Evolutionary conservation across 1,140 invertebrate genomes (phyloP), one percentile per base, ranked within the genome.

Genomic region (Probaryconus sp.): DNA sequence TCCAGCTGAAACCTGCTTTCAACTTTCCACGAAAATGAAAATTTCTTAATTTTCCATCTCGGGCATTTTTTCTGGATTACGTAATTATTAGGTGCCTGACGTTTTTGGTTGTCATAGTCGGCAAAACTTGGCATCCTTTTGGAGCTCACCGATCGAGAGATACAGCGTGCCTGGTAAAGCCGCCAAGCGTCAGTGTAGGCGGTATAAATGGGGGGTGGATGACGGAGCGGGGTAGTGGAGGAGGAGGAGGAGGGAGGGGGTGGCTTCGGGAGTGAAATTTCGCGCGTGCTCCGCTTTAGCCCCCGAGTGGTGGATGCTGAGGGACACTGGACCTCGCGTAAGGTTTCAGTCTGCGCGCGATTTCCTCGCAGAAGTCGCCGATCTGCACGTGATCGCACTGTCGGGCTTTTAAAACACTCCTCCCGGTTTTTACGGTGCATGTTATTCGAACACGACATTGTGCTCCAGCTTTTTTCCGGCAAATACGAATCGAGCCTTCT

Each of bases 201-300:
- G 53, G 72, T 28, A 43, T 61, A 53, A 76, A 76, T n/a, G n/a
- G 70, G 73, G 67, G 73, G 67, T 76, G 55, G 73, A 58, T 64
- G 64, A 48, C 61, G 40, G 47, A 24, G 48, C 16, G 26, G n/a
- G n/a, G n/a, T n/a, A n/a, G n/a, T n/a, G 70, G 73, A 61, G 73
- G 67, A 70, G 55, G 73, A 58, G 58, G 64, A 48, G 55, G 40
- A 38, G 17, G 48, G 16, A 31, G 67, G 61, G 61, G 73, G 61
- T 76, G 55, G 65, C 38, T 64, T 61, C 60, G 67, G 67, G 73
- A 71, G 73, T 76, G 67, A 76, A 74, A 76, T 70, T 76, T 76
- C 74, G 74, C 67, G 74, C 61, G 74, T 76, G 74, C 68, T 72
- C 74, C 68, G 74, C 74, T 76, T 71, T 72, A 69, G 68, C 74